Conservation (phyloP, 2,888 invertebrate species). For the Mamestra brassicae region DNA sequence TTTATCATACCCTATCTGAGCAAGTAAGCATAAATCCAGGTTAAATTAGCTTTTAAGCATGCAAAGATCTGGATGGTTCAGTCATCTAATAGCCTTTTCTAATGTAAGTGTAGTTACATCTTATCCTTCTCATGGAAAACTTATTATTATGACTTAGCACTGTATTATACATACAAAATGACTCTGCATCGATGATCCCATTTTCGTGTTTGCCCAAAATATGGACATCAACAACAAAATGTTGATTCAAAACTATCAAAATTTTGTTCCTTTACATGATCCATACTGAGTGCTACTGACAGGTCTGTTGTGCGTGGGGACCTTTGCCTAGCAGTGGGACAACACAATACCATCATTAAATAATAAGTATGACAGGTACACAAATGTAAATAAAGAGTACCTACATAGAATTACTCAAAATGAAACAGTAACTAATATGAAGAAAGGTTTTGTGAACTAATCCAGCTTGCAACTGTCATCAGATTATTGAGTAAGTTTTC, state of each 20-base stretch:
- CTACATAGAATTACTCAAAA: not conserved
- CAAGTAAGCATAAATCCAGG: not conserved
- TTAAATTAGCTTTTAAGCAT: not conserved
- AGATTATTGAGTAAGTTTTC: slow-evolving; percentile 42
- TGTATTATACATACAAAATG: not conserved
- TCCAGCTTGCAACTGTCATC: slow-evolving; percentile 28
- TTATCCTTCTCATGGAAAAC: not conserved
- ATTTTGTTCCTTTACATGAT: too few relatives aligned
- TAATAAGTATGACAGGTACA: not conserved
- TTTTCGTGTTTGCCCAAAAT: not conserved
- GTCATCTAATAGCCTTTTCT: not conserved
- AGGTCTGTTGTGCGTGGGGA: not conserved
- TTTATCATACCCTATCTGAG: not conserved
- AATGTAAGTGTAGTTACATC: not conserved
- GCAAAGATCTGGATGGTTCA: not conserved
- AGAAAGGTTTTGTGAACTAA: slow-evolving; percentile 23
- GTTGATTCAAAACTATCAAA: too few relatives aligned
- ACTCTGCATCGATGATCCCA: not conserved
- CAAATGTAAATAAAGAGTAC: not conserved
- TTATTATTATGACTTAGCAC: not conserved
- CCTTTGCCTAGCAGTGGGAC: too few relatives aligned
- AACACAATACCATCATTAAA: too few relatives aligned
- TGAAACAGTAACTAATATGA: not conserved
- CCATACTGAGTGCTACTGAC: not conserved
- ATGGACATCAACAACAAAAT: not conserved